phyloP scores from a whole-genome alignment of 2,113 vertebrate species.

The Bettongia penicillata region DNA sequence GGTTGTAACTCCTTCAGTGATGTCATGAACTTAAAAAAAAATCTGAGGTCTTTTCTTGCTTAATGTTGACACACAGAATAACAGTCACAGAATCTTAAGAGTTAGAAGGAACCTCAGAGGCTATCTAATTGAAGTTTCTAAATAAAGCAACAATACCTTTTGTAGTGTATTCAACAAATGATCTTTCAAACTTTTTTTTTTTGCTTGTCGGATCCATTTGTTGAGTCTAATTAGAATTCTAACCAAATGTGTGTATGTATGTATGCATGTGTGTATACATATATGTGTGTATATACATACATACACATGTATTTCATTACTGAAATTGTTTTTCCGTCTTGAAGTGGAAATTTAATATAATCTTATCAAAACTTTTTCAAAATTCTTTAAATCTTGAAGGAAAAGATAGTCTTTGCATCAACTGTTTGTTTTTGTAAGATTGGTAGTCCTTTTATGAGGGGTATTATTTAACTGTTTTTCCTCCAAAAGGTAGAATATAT shows the following conservation, averaged over 20 bases:
- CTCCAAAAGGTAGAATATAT: conserved; percentile 50
- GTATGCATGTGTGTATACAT: neutral
- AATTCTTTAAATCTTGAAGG: conserved; percentile 7
- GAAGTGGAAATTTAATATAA: conserved; percentile 40
- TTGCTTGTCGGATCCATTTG: conserved; percentile 30
- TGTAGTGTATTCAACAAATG: neutral
- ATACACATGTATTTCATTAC: neutral
- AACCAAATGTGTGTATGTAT: neutral
- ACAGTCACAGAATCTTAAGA: neutral
- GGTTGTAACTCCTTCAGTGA: neutral
- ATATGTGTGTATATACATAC: too few species aligned
- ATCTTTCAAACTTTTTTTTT: neutral
- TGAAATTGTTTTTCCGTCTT: conserved; percentile 22
- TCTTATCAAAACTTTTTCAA: conserved; percentile 51
- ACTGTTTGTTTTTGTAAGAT: conserved; percentile 25
- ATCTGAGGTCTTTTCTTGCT: neutral
- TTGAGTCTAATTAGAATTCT: conserved; percentile 50
- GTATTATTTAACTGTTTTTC: conserved; percentile 40
- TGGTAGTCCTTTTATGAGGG: conserved; percentile 38
- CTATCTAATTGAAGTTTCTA: neutral
- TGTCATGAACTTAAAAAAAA: neutral
- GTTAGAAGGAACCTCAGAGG: neutral
- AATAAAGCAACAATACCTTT: neutral
- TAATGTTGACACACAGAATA: neutral
- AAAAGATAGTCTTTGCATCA: neutral